phyloP scores from a whole-genome alignment of 2,113 vertebrate species.

The Heloderma charlesbogerti region DNA sequence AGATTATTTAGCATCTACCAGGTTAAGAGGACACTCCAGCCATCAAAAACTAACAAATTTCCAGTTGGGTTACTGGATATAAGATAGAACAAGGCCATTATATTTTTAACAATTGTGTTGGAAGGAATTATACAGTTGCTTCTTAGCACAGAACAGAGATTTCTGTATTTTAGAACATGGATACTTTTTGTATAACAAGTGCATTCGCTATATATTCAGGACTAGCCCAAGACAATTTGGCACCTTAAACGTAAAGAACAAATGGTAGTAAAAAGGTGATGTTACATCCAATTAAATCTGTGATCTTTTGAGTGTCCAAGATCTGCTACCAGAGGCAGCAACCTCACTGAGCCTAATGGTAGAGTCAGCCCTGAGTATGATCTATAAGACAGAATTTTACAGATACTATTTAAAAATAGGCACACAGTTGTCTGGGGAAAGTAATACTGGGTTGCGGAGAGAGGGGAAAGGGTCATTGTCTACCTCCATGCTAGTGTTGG shows the following conservation, averaged over 20 bases:
- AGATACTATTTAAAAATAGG: constrained; percentile 43
- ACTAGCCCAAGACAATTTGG: neutral
- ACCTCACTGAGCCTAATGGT: neutral
- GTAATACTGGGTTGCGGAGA: constrained; percentile 21
- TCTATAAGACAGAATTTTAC: neutral
- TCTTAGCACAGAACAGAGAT: neutral
- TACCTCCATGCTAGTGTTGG: constrained; percentile 99
- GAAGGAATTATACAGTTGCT: neutral
- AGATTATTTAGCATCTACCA: neutral
- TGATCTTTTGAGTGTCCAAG: too few species aligned
- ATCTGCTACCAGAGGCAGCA: neutral
- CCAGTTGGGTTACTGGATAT: neutral
- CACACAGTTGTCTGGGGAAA: neutral
- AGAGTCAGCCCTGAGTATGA: neutral
- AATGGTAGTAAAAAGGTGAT: neutral
- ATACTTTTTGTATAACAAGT: neutral
- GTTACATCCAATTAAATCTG: neutral
- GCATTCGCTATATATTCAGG: neutral
- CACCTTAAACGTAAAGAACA: neutral
- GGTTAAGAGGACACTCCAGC: neutral
- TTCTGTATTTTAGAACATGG: neutral
- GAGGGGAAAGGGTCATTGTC: constrained; percentile 71
- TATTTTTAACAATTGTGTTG: neutral
- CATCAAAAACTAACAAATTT: neutral
- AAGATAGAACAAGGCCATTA: neutral